phyloP scores from a whole-genome alignment of 2,797 vertebrate genomes.

The Coracias cyanogaster region DNA sequence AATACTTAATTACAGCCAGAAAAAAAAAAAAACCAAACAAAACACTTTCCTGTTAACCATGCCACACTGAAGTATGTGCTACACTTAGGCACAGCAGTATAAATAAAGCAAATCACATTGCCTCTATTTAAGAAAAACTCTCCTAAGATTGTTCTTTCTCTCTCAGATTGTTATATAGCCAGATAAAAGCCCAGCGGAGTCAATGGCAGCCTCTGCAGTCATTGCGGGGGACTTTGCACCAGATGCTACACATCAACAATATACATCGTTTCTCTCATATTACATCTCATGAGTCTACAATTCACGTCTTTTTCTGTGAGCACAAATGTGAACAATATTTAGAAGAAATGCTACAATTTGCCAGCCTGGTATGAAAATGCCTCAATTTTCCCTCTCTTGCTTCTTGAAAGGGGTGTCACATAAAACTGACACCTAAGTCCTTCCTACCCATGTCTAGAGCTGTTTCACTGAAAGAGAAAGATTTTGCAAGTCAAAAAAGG shows the following conservation, averaged over 20 bases:
- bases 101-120: neutral
- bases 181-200: neutral
- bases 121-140: neutral
- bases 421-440: neutral
- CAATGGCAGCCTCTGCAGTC: neutral
- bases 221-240: neutral
- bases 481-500: neutral
- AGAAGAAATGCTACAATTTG: neutral
- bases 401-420: neutral
- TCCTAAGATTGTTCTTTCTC: neutral
- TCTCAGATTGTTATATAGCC: neutral
- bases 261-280: neutral
- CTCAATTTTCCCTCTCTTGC: neutral
- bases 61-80: neutral
- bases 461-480: conserved; percentile 1
- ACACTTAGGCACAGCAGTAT: neutral
- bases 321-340: neutral
- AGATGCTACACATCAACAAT: neutral
- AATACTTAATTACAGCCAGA: neutral
- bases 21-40: neutral
- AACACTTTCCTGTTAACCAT: neutral
- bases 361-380: neutral
- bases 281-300: neutral
- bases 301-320: neutral
- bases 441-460: neutral